phyloP scores from a whole-genome alignment of 2,888 invertebrate species.

The Meteorus cinctellus region DNA sequence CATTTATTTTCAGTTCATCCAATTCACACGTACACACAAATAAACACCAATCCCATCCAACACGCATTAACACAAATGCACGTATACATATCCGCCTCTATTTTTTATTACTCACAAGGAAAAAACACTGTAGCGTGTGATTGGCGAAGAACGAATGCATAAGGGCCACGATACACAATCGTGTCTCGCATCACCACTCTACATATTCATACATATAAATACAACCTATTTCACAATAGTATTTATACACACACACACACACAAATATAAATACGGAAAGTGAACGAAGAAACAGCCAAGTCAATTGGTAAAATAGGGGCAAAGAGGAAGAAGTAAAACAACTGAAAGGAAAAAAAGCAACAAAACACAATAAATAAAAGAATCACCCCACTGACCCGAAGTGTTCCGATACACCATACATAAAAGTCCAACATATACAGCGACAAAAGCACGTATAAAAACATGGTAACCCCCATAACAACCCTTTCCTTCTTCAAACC shows the following conservation, averaged over 20 bases:
- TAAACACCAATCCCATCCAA: background rate
- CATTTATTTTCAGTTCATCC: background rate
- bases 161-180: background rate
- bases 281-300: conserved; percentile 1
- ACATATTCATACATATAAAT: background rate
- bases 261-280: conserved; percentile 2
- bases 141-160: conserved; percentile 4
- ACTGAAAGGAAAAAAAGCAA: background rate
- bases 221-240: background rate
- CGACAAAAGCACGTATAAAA: conserved; percentile 14
- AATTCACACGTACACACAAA: conserved; percentile 19
- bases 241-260: background rate
- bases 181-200: background rate
- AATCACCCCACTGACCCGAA: conserved; percentile 9
- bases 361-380: background rate
- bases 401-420: background rate
- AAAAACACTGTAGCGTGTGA: background rate
- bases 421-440: background rate
- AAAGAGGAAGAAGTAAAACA: background rate
- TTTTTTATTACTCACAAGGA: background rate
- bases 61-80: background rate
- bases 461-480: background rate
- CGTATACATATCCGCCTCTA: background rate
- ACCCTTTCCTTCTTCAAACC: background rate
- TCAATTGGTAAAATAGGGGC: conserved; percentile 1